Evolutionary conservation across 2,888 invertebrate genomes (phyloP).

Genomic region (Cataglyphis cursor): DNA sequence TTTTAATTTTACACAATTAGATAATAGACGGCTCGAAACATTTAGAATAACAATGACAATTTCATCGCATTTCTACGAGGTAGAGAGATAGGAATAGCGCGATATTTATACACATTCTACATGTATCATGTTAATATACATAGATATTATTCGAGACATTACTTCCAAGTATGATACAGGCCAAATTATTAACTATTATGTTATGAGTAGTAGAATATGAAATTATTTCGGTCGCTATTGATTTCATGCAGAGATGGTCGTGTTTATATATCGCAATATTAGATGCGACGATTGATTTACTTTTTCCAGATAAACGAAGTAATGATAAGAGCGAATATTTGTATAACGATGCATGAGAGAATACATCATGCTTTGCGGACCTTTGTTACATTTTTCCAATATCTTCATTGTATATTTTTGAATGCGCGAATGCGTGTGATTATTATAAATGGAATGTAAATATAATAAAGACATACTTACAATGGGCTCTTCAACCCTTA

Average conservation of each 20-base stretch:
- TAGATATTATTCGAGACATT: slow-evolving; percentile 37
- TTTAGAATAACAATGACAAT: slow-evolving; percentile 18
- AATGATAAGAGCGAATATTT: background rate
- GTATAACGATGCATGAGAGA: background rate
- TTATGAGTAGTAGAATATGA: slow-evolving; percentile 1
- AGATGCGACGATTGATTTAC: background rate
- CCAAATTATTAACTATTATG: slow-evolving; percentile 57
- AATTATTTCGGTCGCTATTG: slow-evolving; percentile 6
- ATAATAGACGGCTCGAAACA: background rate
- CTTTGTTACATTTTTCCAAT: slow-evolving; percentile 69
- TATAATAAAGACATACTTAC: slow-evolving; percentile 75
- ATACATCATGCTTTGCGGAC: background rate
- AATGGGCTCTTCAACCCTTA: slow-evolving; percentile 13
- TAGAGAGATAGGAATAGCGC: background rate
- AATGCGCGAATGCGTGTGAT: slow-evolving; percentile 29
- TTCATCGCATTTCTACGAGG: slow-evolving; percentile 2
- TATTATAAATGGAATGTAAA: slow-evolving; percentile 69
- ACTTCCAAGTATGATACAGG: slow-evolving; percentile 61
- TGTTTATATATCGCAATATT: background rate
- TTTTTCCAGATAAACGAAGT: background rate
- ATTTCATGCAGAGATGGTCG: slow-evolving; percentile 3
- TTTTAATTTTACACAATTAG: background rate
- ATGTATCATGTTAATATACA: slow-evolving; percentile 19
- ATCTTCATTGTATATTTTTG: slow-evolving; percentile 59
- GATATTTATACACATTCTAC: slow-evolving; percentile 61